Percentiles rank a stretch among this genome's conserved stretches.
These are phyloP conservation scores for Upupa epops DNA, from an alignment of 2,113 vertebrate genomes.

Conservation along the genomic window DNA sequence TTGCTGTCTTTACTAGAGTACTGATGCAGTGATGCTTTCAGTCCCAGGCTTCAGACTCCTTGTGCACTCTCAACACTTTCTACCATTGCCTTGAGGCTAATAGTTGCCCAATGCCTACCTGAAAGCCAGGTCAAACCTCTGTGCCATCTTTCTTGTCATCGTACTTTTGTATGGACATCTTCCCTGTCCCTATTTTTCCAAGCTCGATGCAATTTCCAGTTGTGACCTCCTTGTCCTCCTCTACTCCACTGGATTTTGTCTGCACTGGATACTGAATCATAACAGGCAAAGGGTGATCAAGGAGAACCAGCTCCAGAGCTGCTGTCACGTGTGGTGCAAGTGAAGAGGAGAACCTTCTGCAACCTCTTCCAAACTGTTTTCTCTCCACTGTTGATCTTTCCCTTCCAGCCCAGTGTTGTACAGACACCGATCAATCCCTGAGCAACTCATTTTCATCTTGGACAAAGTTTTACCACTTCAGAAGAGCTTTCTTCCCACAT, in stretches of 20 bases:
- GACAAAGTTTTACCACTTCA: not conserved
- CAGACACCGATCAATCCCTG: not conserved
- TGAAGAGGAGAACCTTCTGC: not conserved
- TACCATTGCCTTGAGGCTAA: not conserved
- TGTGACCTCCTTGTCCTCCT: not conserved
- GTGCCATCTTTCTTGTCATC: not conserved
- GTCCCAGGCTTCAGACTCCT: not conserved
- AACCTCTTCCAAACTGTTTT: not conserved
- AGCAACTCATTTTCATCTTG: not conserved
- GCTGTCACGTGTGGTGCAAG: not conserved
- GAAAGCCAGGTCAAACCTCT: not conserved
- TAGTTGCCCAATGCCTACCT: not conserved
- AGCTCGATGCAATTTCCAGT: not conserved
- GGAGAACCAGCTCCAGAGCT: not conserved
- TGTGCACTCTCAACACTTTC: not conserved
- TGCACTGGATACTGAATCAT: not conserved
- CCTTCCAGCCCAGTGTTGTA: not conserved
- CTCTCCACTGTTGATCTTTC: not conserved
- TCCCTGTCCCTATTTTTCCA: not conserved
- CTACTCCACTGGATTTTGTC: rapidly evolving
- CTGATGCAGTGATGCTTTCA: not conserved
- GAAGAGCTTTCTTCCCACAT: not conserved
- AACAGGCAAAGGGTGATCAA: rapidly evolving
- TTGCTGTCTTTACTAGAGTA: not conserved
- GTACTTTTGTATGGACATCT: not conserved